A percentile compares a stretch with the other conserved stretches of the same genome.
Conservation (phyloP, 2,888 invertebrate genomes). For the Synergus laeviventris region DNA sequence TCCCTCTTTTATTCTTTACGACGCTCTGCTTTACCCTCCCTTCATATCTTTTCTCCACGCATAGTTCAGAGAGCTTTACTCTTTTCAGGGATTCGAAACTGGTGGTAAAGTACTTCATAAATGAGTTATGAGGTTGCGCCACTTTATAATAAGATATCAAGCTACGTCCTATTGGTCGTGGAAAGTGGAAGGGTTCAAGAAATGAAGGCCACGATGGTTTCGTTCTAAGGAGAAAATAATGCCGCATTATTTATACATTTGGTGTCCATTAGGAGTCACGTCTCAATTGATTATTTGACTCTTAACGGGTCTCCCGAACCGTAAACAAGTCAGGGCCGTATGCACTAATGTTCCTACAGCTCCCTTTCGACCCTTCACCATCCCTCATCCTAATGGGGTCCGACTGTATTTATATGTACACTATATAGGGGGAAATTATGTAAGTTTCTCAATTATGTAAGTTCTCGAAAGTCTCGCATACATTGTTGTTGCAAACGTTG, state of each 20-base stretch:
- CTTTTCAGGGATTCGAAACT: background rate
- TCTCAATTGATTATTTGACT: too few species aligned
- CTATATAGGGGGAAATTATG: too few species aligned
- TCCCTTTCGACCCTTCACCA: too few species aligned
- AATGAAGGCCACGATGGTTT: background rate
- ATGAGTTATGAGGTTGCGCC: background rate
- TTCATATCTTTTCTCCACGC: background rate
- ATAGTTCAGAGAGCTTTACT: background rate
- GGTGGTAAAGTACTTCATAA: background rate
- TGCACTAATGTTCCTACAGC: too few species aligned
- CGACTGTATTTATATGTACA: too few species aligned
- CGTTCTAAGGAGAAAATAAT: background rate
- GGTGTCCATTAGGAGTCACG: too few species aligned
- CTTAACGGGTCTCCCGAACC: too few species aligned
- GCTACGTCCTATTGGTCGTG: background rate
- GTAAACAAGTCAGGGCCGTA: too few species aligned
- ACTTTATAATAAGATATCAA: background rate
- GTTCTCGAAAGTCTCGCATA: too few species aligned
- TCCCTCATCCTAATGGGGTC: too few species aligned
- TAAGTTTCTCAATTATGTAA: too few species aligned
- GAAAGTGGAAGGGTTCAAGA: background rate
- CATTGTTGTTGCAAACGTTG: too few species aligned
- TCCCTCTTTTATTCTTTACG: constrained; percentile 11
- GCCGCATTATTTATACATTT: background rate
- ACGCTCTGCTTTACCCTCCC: background rate